Evolutionary conservation across 2,797 vertebrate genomes (phyloP).

Genomic region (Rhincodon typus): DNA sequence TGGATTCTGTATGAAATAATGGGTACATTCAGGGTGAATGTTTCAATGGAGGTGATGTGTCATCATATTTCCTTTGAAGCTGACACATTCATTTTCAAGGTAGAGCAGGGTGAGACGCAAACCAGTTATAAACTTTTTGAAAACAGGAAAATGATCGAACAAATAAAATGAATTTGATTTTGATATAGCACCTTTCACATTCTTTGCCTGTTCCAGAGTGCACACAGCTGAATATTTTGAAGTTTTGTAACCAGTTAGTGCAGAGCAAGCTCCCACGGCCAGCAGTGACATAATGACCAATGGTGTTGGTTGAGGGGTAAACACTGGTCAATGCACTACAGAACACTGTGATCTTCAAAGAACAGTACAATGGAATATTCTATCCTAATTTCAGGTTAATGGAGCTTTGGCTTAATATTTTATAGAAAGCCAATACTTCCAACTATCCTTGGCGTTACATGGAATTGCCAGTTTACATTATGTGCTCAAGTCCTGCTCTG

Average conservation of each 20-base stretch:
- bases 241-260: neutral
- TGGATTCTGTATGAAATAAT: neutral
- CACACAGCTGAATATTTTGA: neutral
- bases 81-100: neutral
- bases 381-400: neutral
- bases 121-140: neutral
- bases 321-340: neutral
- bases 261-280: no score
- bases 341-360: neutral
- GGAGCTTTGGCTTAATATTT: neutral
- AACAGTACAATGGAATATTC: neutral
- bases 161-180: neutral
- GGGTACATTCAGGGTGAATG: neutral
- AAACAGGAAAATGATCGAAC: neutral
- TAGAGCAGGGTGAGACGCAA: neutral
- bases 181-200: neutral
- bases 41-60: neutral
- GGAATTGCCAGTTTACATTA: neutral
- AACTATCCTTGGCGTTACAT: neutral
- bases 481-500: neutral
- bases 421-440: neutral
- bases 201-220: neutral
- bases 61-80: neutral
- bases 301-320: neutral
- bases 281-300: no score